These are phyloP conservation scores for Flexamia atlantica DNA, from an alignment of 2,888 invertebrate genomes.

Conservation along the genomic window DNA sequence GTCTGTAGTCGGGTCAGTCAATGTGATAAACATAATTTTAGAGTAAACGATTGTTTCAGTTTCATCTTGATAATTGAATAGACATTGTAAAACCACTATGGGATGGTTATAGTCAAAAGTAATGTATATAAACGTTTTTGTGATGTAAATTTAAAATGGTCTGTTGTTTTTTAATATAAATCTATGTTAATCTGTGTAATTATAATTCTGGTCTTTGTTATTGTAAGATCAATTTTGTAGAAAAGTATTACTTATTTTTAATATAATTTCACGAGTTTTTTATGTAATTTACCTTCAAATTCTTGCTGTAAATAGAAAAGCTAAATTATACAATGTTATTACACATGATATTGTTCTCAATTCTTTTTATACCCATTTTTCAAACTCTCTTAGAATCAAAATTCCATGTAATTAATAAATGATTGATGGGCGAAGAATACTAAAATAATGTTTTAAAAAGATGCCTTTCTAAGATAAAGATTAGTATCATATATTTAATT, in stretches of 20 bases:
- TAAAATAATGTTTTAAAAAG: no score
- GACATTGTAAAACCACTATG: conserved; percentile 27
- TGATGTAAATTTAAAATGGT: conserved; percentile 52
- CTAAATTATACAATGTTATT: conserved; percentile 64
- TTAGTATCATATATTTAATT: no score
- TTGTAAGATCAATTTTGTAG: conserved; percentile 54
- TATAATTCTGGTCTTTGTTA: conserved; percentile 52
- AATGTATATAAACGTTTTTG: conserved; percentile 51
- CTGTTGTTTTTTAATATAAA: conserved; percentile 54
- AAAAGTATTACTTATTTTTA: conserved; percentile 62
- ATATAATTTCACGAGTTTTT: conserved; percentile 62
- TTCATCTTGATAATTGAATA: conserved; percentile 35
- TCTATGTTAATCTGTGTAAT: conserved; percentile 53
- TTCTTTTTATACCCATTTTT: no score
- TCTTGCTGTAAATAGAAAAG: conserved; percentile 61
- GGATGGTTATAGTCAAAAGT: conserved; percentile 47
- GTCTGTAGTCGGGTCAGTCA: conserved; percentile 16
- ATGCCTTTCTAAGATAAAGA: no score
- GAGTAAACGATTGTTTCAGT: conserved; percentile 1
- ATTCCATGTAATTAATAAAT: no score
- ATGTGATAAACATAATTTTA: conserved; percentile 50
- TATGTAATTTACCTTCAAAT: conserved; percentile 60
- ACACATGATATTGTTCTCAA: conserved; percentile 23
- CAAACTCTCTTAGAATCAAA: no score
- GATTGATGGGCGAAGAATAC: no score